These are phyloP conservation scores for Oscheius sp. DNA, from an alignment of 2,888 invertebrate genomes.

Conservation along the genomic window DNA sequence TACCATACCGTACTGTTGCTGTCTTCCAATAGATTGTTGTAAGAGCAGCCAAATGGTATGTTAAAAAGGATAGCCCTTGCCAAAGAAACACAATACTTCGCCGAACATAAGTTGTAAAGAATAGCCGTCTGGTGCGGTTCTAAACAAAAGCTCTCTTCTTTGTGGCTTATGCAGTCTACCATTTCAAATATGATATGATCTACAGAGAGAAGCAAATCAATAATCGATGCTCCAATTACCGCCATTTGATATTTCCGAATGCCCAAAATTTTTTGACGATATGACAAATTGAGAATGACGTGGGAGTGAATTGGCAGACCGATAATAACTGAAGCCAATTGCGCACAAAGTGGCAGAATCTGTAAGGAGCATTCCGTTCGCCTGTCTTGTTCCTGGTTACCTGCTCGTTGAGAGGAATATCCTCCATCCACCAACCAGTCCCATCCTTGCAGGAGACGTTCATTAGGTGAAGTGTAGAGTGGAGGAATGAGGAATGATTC, in stretches of 20 bases:
- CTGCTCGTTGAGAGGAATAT: slow-evolving; percentile 31
- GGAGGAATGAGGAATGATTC: slow-evolving; percentile 13
- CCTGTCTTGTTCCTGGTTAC: background rate
- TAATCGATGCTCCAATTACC: slow-evolving; percentile 10
- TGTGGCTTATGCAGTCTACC: background rate
- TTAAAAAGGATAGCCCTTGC: slow-evolving; percentile 21
- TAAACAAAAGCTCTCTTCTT: background rate
- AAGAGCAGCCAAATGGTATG: slow-evolving; percentile 16
- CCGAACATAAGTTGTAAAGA: background rate
- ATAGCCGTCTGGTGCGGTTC: slow-evolving; percentile 20
- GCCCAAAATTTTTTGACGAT: slow-evolving; percentile 1
- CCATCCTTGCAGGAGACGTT: slow-evolving; percentile 26
- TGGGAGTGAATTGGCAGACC: slow-evolving; percentile 26
- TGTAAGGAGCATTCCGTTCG: background rate
- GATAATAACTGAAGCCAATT: slow-evolving; percentile 15
- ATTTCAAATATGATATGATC: slow-evolving; percentile 29
- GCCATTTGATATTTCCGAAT: slow-evolving; percentile 24
- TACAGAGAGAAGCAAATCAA: slow-evolving; percentile 16
- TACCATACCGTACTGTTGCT: slow-evolving; percentile 12
- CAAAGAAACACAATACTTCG: slow-evolving; percentile 16
- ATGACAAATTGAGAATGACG: slow-evolving; percentile 4
- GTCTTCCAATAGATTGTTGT: slow-evolving; percentile 31
- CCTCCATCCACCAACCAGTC: slow-evolving; percentile 31
- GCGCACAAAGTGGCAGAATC: slow-evolving; percentile 23
- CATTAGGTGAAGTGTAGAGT: slow-evolving; percentile 15